These are phyloP conservation scores for Margarornis squamiger DNA, from an alignment of 2,797 vertebrate species.

Conservation along the genomic window DNA sequence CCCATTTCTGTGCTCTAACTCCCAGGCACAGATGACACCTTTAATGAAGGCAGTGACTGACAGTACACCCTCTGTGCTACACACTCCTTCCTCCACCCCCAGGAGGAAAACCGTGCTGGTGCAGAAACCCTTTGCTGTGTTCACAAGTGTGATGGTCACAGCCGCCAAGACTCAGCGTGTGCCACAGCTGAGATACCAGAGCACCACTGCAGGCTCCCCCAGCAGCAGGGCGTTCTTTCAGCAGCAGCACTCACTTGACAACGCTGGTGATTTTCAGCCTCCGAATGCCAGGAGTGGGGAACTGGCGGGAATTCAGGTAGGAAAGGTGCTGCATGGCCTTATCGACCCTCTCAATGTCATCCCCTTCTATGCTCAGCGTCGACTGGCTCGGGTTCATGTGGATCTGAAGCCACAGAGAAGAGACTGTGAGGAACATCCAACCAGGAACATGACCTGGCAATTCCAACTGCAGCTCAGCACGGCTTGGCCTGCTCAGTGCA, in stretches of 20 bases:
- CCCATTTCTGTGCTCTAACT: neutral
- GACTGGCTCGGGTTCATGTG: conserved; percentile 90
- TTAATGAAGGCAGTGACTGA: neutral
- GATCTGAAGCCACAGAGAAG: conserved; percentile 73
- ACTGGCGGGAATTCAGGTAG: conserved; percentile 95
- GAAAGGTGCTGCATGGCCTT: conserved; percentile 94
- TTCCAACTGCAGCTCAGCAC: neutral
- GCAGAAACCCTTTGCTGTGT: rapidly evolving
- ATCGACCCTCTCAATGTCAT: conserved; percentile 87
- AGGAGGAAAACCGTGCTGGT: neutral
- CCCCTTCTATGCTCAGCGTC: conserved; percentile 86
- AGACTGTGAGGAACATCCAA: rapidly evolving
- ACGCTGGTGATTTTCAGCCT: conserved; percentile 87
- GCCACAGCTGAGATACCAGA: rapidly evolving
- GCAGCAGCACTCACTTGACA: conserved; percentile 79
- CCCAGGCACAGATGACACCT: neutral
- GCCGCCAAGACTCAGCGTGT: neutral
- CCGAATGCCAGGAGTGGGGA: conserved; percentile 94
- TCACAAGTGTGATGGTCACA: neutral
- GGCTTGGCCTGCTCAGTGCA: neutral
- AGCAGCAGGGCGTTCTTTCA: rapidly evolving
- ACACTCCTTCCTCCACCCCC: neutral
- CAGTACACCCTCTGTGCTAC: neutral
- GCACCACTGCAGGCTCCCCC: neutral
- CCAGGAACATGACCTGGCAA: rapidly evolving